Conservation (phyloP, 2,797 vertebrate species). For the Thripadectes ignobilis region DNA sequence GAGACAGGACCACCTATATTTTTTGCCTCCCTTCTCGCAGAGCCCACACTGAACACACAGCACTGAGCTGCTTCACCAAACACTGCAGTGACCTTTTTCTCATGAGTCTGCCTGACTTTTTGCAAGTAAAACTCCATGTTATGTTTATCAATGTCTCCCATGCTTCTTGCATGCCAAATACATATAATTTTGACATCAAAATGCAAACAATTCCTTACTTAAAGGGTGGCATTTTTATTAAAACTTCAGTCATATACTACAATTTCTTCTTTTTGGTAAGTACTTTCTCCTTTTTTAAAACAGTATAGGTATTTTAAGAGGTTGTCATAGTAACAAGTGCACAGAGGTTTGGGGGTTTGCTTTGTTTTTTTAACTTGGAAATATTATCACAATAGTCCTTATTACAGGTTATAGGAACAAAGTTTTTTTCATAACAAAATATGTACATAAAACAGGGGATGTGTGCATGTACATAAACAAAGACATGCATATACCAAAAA, state of each 20-base stretch:
- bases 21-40: background rate
- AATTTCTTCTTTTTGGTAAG: background rate
- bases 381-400: background rate
- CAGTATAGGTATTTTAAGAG: background rate
- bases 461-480: background rate
- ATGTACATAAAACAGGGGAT: background rate
- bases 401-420: background rate
- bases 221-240: background rate
- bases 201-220: background rate
- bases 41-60: accelerated
- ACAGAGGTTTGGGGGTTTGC: background rate
- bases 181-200: background rate
- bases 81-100: background rate
- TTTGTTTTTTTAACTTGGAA: background rate
- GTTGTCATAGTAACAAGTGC: background rate
- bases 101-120: background rate
- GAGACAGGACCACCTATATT: background rate
- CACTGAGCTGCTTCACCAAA: background rate
- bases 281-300: background rate
- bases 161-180: background rate
- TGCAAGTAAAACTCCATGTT: background rate
- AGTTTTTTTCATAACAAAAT: background rate
- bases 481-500: background rate
- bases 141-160: background rate
- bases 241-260: background rate